A percentile compares a stretch with the other conserved stretches of the same genome.
These are phyloP conservation scores for Autographa gamma DNA, from an alignment of 2,888 invertebrate species.

Conservation along the genomic window DNA sequence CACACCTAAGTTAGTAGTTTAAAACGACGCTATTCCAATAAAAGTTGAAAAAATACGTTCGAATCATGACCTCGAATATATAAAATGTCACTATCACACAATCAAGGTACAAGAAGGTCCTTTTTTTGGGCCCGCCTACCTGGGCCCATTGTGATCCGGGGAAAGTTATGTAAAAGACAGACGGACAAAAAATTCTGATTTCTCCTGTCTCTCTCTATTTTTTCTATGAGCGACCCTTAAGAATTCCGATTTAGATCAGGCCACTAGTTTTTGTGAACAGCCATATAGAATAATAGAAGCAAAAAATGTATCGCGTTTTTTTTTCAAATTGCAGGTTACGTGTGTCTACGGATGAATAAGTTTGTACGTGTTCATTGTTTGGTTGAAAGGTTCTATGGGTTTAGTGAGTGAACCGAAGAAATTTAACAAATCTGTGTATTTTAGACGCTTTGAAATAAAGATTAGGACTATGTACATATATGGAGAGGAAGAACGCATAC, in stretches of 20 bases:
- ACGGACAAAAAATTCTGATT: conserved; percentile 79
- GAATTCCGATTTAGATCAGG: conserved; percentile 82
- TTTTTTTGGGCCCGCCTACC: conserved; percentile 80
- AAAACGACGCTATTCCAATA: conserved; percentile 44
- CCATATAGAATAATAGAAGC: conserved; percentile 62
- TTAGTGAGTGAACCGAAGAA: conserved; percentile 51
- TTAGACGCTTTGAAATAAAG: conserved; percentile 52
- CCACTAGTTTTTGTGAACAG: conserved; percentile 79
- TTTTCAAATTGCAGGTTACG: conserved; percentile 78
- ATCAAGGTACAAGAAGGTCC: conserved; percentile 69
- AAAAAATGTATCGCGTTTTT: conserved; percentile 73
- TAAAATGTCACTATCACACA: conserved; percentile 84
- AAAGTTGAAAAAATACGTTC: conserved; percentile 40
- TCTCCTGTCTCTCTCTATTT: conserved; percentile 75
- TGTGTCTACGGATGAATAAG: conserved; percentile 73
- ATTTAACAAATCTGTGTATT: conserved; percentile 62
- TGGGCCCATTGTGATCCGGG: conserved; percentile 79
- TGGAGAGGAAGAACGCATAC: conserved; percentile 5
- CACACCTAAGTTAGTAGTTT: conserved; percentile 47
- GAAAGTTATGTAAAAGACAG: conserved; percentile 86
- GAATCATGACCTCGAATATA: conserved; percentile 76
- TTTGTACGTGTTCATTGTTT: conserved; percentile 69
- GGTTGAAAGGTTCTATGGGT: conserved; percentile 61
- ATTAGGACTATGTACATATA: conserved; percentile 22
- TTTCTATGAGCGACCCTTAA: conserved; percentile 69